Evolutionary conservation across 1,140 invertebrate genomes (phyloP).

Genomic region (Alviniconcha marisindica): DNA sequence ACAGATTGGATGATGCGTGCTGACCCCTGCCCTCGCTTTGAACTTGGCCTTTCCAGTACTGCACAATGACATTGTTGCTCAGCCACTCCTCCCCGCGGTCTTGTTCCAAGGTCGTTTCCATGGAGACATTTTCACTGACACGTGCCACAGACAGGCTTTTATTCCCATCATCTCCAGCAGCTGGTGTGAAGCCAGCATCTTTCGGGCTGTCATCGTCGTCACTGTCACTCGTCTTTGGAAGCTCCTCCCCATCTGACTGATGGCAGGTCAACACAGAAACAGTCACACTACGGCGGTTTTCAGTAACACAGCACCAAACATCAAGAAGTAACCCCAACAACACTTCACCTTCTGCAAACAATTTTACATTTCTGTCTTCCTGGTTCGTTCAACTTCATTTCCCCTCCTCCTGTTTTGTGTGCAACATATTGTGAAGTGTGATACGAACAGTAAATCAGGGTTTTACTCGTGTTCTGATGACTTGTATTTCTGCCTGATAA

Average conservation of each 20-base stretch:
- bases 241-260: slow-evolving; percentile 7
- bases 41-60: slow-evolving; percentile 63
- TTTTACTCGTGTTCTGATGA: too few relatives aligned
- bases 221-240: background rate
- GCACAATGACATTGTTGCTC: slow-evolving; percentile 53
- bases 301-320: too few relatives aligned
- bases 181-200: slow-evolving; percentile 4
- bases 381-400: too few relatives aligned
- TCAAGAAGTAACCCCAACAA: too few relatives aligned
- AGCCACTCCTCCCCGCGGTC: slow-evolving; percentile 57
- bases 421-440: too few relatives aligned
- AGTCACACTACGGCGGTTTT: too few relatives aligned
- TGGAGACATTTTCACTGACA: background rate
- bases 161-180: background rate
- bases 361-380: too few relatives aligned
- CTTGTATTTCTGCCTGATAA: too few relatives aligned
- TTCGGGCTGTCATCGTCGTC: slow-evolving; percentile 45
- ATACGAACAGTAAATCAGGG: too few relatives aligned
- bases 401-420: too few relatives aligned
- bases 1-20: slow-evolving; percentile 51
- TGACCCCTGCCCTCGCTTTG: slow-evolving; percentile 42
- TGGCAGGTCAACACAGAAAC: too few relatives aligned
- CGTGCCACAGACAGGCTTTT: background rate
- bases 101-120: slow-evolving; percentile 5
- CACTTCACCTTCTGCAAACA: too few relatives aligned